Evolutionary conservation across 2,888 invertebrate species (phyloP).

Genomic region (Physocephala rufipes): DNA sequence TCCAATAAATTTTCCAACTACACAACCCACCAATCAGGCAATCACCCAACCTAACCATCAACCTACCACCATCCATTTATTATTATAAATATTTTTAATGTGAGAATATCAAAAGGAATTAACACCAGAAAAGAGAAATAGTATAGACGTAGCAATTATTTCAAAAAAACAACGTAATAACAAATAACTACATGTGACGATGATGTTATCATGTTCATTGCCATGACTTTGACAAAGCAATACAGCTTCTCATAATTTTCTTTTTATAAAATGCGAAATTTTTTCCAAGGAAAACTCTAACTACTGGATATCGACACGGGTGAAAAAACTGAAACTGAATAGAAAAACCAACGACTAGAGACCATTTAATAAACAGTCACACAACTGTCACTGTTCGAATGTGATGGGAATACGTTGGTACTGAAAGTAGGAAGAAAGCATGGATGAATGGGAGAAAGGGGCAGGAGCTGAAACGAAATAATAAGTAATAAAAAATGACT

Average conservation of each 20-base stretch:
- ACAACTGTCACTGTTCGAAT: constrained; percentile 13
- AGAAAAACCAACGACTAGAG: not conserved
- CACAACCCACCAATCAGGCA: constrained; percentile 48
- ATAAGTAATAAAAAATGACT: constrained; percentile 1
- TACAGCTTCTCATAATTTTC: constrained; percentile 19
- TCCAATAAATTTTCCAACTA: no score
- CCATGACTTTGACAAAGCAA: not conserved
- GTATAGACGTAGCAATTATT: not conserved
- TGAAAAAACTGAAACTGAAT: not conserved
- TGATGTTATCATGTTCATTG: not conserved
- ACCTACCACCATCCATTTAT: no score
- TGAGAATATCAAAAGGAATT: constrained; percentile 38
- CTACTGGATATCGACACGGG: not conserved
- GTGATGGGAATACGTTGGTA: not conserved
- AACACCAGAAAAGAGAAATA: not conserved
- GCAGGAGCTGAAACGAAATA: not conserved
- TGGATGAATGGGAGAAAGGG: not conserved
- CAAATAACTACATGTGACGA: not conserved
- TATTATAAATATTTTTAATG: no score
- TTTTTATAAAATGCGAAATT: constrained; percentile 10
- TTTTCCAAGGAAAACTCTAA: constrained; percentile 22
- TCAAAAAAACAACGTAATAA: no score
- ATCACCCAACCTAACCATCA: no score
- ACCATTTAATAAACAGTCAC: constrained; percentile 26
- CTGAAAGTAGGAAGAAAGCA: not conserved